These are phyloP conservation scores for Bradypodion ventrale DNA, from an alignment of 2,797 vertebrate species.

Conservation along the genomic window DNA sequence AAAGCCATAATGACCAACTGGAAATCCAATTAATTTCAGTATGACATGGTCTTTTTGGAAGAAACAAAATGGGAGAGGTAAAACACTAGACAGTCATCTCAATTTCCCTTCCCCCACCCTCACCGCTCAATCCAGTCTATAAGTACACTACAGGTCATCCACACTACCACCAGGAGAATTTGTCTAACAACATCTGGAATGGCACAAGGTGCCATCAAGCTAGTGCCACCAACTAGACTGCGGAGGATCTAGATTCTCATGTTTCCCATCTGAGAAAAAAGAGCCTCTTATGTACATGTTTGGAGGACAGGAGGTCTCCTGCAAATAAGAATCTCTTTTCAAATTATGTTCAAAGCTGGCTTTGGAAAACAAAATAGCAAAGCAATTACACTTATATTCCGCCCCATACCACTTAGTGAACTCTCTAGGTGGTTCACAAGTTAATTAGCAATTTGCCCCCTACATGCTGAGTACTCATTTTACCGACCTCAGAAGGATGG, in stretches of 20 bases:
- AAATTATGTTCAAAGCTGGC: background rate
- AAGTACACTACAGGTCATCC: too few species aligned
- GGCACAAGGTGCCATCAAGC: background rate
- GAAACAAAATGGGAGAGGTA: too few species aligned
- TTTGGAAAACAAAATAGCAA: background rate
- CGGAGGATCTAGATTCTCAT: background rate
- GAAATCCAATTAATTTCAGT: background rate
- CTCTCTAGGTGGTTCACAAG: too few species aligned
- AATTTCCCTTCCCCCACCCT: background rate
- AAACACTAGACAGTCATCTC: background rate
- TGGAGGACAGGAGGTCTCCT: background rate
- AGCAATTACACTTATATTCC: too few species aligned
- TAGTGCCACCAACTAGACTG: background rate
- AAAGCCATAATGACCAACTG: background rate
- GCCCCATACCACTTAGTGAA: too few species aligned
- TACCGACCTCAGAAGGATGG: too few species aligned
- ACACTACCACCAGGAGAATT: too few species aligned
- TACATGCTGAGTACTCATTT: too few species aligned
- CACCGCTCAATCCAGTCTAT: background rate
- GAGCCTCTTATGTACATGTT: background rate
- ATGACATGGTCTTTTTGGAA: background rate
- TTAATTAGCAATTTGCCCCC: too few species aligned
- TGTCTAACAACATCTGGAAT: too few species aligned
- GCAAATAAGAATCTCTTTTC: background rate
- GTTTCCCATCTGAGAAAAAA: background rate